Percentiles rank a stretch among this genome's conserved stretches.
Conservation (phyloP, 2,888 invertebrate genomes). For the Trachelus tabidus region DNA sequence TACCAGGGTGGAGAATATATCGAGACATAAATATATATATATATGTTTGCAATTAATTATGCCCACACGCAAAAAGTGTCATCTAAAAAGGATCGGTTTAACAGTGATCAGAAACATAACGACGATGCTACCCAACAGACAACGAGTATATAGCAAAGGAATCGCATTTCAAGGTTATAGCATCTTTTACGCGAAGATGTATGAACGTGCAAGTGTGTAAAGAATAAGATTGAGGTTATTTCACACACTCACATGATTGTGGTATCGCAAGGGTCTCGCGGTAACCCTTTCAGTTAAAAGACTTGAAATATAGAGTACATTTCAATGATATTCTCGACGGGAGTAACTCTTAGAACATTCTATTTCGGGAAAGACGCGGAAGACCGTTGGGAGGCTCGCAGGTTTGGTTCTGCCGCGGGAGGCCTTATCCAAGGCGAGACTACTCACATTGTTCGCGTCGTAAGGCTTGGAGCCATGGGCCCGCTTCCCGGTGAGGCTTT, state of each 20-base stretch:
- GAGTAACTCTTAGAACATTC: conserved; percentile 27
- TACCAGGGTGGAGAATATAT: not conserved
- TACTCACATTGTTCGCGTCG: conserved; percentile 68
- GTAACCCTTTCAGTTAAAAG: not conserved
- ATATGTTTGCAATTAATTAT: not conserved
- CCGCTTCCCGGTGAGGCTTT: conserved; percentile 57
- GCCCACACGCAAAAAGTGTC: not conserved
- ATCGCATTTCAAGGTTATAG: conserved; percentile 21
- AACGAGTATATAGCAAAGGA: not conserved
- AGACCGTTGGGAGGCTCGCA: conserved; percentile 22
- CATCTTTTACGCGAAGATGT: conserved; percentile 9
- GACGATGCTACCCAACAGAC: not conserved
- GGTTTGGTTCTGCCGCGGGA: conserved; percentile 20
- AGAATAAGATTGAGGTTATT: conserved; percentile 44
- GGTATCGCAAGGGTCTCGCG: conserved; percentile 21
- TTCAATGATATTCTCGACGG: not conserved
- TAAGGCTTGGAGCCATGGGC: conserved; percentile 64
- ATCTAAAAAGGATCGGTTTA: not conserved
- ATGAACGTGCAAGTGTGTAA: conserved; percentile 6
- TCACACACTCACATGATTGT: conserved; percentile 37
- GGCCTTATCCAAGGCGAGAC: conserved; percentile 25
- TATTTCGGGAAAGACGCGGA: conserved; percentile 36
- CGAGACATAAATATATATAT: too few species aligned
- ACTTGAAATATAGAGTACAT: not conserved
- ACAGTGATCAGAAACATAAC: not conserved